Evolutionary conservation across 2,113 vertebrate genomes (phyloP), one percentile per base, ranked within the genome.

Genomic region (Petaurus breviceps): DNA sequence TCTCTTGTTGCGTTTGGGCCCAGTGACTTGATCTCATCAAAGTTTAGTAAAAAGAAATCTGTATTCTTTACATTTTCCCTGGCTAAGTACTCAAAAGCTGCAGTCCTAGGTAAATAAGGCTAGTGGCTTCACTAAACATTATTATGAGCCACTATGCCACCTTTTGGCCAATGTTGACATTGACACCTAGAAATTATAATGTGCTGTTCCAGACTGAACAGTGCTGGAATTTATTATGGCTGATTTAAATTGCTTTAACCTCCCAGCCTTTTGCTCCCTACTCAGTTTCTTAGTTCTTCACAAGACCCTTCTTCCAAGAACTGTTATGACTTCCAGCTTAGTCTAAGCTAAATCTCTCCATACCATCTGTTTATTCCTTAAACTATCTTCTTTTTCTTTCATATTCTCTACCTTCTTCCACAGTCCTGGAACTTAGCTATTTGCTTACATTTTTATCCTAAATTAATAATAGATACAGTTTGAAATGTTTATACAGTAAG

Each of bases 141-240:
- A 28, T 52, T 91, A 24, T 97, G 94, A 96, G 49, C 90, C 8
- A 96, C 94, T 93, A 94, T 95, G 97, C 97, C 96, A 97, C 95
- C 98, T 98, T 23, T 96, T 95, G 97, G 97, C 28, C 89, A 91
- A 37, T 93, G 25, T 31, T 96, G 23, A 46, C 25, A 95, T 97
- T 92, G 97, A 68, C 97, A 96, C 8, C 46, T 9, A 37, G 57
- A 57, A 91, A 24, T 31, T 14, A 0, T 9, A 2, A 28, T 51
- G 23, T 46, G 19, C 92, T 96, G 68, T 94, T 89, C 89, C 7
- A 1, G n/a, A 43, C 22, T 43, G 37, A 23, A 51, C 47, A 90
- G 8, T 31, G 49, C 1, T 90, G 28, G 49, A 90, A 31, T 31
- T 31, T 90, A 26, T 28, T 90, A 90, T 90, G 50, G 25, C 10